Conservation (phyloP, 2,113 vertebrate genomes). For the Daphoenositta chrysoptera region DNA sequence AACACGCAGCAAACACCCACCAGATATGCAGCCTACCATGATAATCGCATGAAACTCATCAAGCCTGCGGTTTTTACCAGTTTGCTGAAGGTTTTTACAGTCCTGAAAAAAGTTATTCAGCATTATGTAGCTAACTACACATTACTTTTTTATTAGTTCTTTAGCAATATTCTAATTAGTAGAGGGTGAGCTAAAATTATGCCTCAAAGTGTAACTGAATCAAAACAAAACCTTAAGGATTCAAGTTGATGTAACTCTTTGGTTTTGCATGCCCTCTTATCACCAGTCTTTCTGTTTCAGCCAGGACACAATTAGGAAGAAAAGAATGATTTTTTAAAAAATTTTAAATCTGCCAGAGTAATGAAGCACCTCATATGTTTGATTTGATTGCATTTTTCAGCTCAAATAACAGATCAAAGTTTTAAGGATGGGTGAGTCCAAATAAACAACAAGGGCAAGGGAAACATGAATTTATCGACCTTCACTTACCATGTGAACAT, state of each 20-base stretch:
- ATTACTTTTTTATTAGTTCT: neutral
- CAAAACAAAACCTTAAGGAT: neutral
- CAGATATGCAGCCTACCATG: neutral
- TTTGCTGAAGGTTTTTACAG: neutral
- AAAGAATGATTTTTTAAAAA: neutral
- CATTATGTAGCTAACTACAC: neutral
- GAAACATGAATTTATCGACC: neutral
- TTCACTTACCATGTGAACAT: neutral
- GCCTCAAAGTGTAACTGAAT: neutral
- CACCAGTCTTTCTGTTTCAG: neutral
- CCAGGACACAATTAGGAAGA: neutral
- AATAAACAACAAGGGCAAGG: neutral
- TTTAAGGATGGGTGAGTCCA: neutral
- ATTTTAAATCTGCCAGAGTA: neutral
- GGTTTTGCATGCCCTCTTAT: neutral
- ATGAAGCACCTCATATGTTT: neutral
- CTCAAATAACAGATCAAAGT: neutral
- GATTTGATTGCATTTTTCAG: neutral
- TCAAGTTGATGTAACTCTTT: neutral
- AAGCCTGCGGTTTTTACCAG: neutral
- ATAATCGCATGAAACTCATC: neutral
- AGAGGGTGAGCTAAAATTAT: neutral
- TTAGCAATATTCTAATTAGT: neutral
- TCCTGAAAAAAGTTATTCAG: neutral
- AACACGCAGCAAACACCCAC: neutral